Base-by-base conservation (phyloP, 2,797 vertebrate genomes). In the Salarias fasciatus region DNA sequence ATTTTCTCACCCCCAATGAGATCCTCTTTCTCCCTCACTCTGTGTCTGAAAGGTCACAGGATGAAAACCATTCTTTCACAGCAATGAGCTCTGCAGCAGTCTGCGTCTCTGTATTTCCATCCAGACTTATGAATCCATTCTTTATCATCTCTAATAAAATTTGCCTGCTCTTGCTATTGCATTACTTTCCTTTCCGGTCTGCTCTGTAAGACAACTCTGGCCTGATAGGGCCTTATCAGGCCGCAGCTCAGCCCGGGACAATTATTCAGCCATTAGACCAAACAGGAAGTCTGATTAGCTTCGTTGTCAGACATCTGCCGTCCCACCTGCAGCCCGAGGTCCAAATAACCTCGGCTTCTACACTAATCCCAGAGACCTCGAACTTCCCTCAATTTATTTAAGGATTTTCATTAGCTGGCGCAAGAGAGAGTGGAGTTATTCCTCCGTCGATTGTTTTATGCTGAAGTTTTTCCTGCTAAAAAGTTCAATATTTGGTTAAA, bases 131-230 rank as follows among this genome's bases (percentile, higher is more conserved):
- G 84, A 91, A 82, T 88, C 88, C 79, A 84, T 90, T 82, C 77
- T 83, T 91, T 90, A 87, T 89, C 82, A 79, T 83, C 80, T 67
- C 75, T 92, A 93, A 92, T 92, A 85, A 91, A 89, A 92, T 92
- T 88, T 89, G 46, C 80, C 69, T 12, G 31, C 68, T 68, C 69
- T 72, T 63, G 52, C 70, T 77, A 75, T 86, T 83, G 75, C 77
- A 82, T 90, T 90, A 86, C 66, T 64, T 77, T 72, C 75, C 53
- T 46, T 75, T 59, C 80, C 63, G 45, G 69, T 66, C 76, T 4
- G 46, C 78, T 75, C 37, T 67, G 69, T 75, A 73, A 82, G 79
- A 87, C 50, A 44, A 86, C 85, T 75, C 67, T 5, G 15, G 73
- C 64, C 85, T 69, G 81, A 89, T 85, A 65, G 75, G 74, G 66